Evolutionary conservation across 2,797 vertebrate species (phyloP).

Genomic region (Microctenopoma lineatum): DNA sequence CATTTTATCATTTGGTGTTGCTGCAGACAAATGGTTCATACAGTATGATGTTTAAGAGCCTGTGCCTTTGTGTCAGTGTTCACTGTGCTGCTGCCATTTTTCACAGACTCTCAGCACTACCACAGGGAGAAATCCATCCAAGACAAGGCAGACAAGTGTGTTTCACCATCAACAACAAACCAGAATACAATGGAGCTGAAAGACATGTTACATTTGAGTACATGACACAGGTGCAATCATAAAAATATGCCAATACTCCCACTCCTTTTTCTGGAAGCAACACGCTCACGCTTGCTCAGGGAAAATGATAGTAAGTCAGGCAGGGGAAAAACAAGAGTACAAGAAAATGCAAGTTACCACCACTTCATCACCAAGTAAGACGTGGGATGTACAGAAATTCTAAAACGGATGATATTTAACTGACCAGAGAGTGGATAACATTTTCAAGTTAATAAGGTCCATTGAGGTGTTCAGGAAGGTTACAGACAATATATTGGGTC

Average conservation of each 20-base stretch:
- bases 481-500: neutral
- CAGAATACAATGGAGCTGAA: neutral
- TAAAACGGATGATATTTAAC: neutral
- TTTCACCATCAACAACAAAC: neutral
- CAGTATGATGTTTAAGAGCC: too few species aligned
- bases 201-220: neutral
- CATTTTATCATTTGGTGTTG: too few species aligned
- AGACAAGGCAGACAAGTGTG: neutral
- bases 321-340: neutral
- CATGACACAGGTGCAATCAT: conserved; percentile 34
- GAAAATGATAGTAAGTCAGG: conserved; percentile 6
- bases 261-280: neutral
- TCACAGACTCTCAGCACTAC: neutral
- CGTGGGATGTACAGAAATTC: neutral
- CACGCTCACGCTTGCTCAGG: conserved; percentile 48
- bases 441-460: neutral
- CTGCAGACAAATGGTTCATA: neutral
- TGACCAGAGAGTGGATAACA: neutral
- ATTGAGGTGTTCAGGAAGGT: neutral
- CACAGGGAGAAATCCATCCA: neutral
- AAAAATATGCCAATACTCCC: conserved; percentile 32
- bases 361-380: neutral
- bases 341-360: conserved; percentile 7
- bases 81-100: neutral
- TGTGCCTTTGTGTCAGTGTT: neutral